phyloP scores from a whole-genome alignment of 2,113 vertebrate species.

The Cyphomyrus plagiostoma region DNA sequence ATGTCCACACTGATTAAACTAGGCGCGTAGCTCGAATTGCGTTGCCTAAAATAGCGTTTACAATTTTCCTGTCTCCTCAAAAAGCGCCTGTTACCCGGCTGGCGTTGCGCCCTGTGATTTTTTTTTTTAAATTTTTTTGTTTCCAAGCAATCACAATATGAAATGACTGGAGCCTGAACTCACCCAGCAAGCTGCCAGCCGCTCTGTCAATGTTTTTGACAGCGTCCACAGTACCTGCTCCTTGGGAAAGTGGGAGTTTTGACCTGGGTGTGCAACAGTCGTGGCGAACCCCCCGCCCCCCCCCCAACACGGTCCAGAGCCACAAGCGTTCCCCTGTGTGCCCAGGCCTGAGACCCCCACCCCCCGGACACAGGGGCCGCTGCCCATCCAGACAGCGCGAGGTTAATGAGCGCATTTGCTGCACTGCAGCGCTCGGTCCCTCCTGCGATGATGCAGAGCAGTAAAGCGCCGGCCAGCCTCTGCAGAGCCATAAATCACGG shows the following conservation, averaged over 20 bases:
- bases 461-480: slow-evolving; percentile 56
- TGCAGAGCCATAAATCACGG: slow-evolving; percentile 70
- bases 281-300: background rate
- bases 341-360: background rate
- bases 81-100: slow-evolving; percentile 49
- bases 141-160: slow-evolving; percentile 33
- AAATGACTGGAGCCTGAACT: slow-evolving; percentile 39
- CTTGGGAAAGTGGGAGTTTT: background rate
- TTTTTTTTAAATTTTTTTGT: background rate
- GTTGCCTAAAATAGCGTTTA: slow-evolving; percentile 54
- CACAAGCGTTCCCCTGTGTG: background rate
- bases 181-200: slow-evolving; percentile 27
- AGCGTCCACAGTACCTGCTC: background rate
- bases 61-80: slow-evolving; percentile 51
- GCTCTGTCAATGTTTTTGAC: background rate
- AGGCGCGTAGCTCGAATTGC: slow-evolving; percentile 58
- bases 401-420: slow-evolving; percentile 68
- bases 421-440: slow-evolving; percentile 56
- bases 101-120: slow-evolving; percentile 36
- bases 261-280: background rate
- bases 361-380: background rate
- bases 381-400: slow-evolving; percentile 44
- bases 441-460: slow-evolving; percentile 62
- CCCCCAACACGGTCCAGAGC: background rate
- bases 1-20: slow-evolving; percentile 42